Evolutionary conservation across 2,888 invertebrate genomes (phyloP).

Genomic region (Dolichopus griseipennis): DNA sequence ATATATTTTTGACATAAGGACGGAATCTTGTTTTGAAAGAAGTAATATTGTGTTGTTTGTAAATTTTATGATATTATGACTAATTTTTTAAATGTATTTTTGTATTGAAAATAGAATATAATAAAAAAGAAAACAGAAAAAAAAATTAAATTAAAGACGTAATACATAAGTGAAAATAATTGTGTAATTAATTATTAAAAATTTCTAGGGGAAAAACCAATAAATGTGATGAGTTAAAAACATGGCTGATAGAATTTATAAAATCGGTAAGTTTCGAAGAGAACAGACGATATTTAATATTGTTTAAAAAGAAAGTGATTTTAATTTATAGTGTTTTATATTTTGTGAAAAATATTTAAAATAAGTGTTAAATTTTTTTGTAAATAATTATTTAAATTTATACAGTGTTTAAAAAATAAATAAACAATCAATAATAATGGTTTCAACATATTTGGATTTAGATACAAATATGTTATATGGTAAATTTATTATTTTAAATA

Average conservation of each 20-base stretch:
- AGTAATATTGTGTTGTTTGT: no score
- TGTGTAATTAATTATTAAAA: neutral
- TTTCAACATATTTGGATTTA: conserved; percentile 6
- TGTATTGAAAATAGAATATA: no score
- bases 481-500: neutral
- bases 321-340: no score
- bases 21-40: no score
- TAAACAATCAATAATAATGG: neutral
- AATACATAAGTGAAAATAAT: no score
- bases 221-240: neutral
- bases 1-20: no score
- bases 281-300: neutral
- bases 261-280: neutral
- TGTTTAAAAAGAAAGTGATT: neutral
- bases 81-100: no score
- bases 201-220: neutral
- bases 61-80: no score
- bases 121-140: neutral
- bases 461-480: neutral
- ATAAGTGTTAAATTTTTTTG: neutral
- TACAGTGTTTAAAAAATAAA: neutral
- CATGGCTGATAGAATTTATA: neutral
- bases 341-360: no score
- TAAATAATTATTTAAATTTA: neutral
- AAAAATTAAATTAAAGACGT: no score